phyloP scores from a whole-genome alignment of 2,888 invertebrate species.

The Archips xylosteana region DNA sequence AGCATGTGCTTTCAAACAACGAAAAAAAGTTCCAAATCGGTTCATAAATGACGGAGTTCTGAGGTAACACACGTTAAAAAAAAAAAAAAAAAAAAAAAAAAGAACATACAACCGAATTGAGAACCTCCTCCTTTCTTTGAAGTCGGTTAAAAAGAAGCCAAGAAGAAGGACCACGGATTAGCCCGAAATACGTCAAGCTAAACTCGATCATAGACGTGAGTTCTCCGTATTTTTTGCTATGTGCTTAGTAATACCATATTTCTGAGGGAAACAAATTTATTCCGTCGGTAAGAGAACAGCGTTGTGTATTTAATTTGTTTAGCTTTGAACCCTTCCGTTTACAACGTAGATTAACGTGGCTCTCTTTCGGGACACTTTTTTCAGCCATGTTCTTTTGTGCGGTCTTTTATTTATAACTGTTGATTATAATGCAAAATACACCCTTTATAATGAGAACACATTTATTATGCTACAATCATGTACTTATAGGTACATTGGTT shows the following conservation, averaged over 20 bases:
- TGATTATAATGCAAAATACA: slow-evolving; percentile 15
- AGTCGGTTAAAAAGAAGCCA: no score
- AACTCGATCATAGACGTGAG: no score
- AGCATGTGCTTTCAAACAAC: no score
- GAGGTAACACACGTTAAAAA: no score
- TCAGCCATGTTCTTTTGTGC: slow-evolving; percentile 1
- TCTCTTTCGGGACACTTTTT: slow-evolving; percentile 10
- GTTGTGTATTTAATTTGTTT: slow-evolving; percentile 19
- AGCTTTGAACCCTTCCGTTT: slow-evolving; percentile 25
- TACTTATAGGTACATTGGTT: not conserved
- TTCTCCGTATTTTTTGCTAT: not conserved
- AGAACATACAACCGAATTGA: no score
- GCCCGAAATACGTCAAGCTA: no score
- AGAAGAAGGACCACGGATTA: no score
- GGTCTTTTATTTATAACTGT: slow-evolving; percentile 13
- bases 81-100: no score
- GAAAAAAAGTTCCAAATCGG: no score
- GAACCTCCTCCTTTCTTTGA: no score
- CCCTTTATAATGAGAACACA: not conserved
- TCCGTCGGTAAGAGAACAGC: slow-evolving; percentile 6
- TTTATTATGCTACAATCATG: not conserved
- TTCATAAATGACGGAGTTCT: no score
- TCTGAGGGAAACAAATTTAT: slow-evolving; percentile 13
- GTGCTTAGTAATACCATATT: slow-evolving; percentile 2
- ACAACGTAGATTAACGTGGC: slow-evolving; percentile 15